Evolutionary conservation across 2,113 vertebrate species (phyloP), one percentile per base, ranked within the genome.

Genomic region (Elephas maximus): DNA sequence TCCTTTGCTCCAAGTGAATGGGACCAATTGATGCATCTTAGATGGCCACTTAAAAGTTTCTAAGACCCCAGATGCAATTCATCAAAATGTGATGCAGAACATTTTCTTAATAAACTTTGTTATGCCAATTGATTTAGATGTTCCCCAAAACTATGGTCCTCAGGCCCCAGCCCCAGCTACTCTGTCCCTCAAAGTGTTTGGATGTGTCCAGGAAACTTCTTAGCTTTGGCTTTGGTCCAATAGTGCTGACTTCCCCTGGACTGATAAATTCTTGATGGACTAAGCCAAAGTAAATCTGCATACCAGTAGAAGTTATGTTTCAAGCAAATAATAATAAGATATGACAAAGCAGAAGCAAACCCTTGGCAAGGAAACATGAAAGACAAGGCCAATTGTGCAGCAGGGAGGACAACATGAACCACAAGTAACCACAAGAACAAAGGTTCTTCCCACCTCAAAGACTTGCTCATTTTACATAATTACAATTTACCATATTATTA

Each of bases 251-350:
- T 48, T 7, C 48, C 48, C 48, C 48, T 48, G 48, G 48, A 48
- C 10, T 48, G 44, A 65, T n/a, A 89, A 91, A 79, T 45, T 93
- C n/a, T 48, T 88, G 65, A 82, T 62, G 14, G 14, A 82, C 18
- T 84, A 90, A 88, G 37, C 53, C 82, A 37, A 96, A 91, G n/a
- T 24, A 92, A 96, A 88, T 86, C 44, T 90, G 28, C 80, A 51
- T 4, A 92, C 1, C 9, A 91, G 21, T 80, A 45, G n/a, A 76
- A 8, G 17, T 51, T 73, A 85, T 48, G 12, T 51, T 67, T 91
- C 60, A 88, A 62, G 26, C 8, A 33, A 12, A 51, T n/a, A 48
- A n/a, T 28, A 17, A 37, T 10, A 74, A 41, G 8, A 48, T 14
- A 71, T 30, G 4, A 60, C 44, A 76, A 73, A 96, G 10, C 26